Evolutionary conservation across 2,113 vertebrate genomes (phyloP), one percentile per base, ranked within the genome.

Genomic region (Galemys pyrenaicus): DNA sequence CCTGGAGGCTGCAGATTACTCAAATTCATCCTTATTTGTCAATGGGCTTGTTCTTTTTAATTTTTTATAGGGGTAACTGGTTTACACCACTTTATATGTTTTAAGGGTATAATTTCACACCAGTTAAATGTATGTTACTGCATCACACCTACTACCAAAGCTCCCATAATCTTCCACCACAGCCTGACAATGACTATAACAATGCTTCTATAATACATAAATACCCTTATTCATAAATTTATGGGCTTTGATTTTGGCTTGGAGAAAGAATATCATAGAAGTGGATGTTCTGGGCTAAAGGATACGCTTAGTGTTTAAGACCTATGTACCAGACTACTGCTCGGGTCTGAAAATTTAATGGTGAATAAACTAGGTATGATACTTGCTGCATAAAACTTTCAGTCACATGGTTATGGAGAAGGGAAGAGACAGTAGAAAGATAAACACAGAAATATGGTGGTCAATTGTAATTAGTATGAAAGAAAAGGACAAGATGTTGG

Each of bases 221-320:
- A 56, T 41, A n/a, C 5, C 24, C 26, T 41, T 82, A 49, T 54
- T 17, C 1, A 67, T 81, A 70, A 12, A 65, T 74, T 60, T 87
- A 9, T 51, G 65, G 49, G 3, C 28, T 95, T 83, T 94, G 13
- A 93, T 20, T 91, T 90, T 74, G 56, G 65, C 20, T 84, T 94
- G 54, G 13, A 13, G 7, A 70, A 15, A 13, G 7, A 70, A 15
- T 86, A 62, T 88, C 49, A 54, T 62, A 68, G 62, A 64, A 54
- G 24, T 78, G 67, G 26, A 73, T 73, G 54, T 82, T 92, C 37
- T 64, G 37, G 7, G 16, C 19, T 16, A 77, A 64, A 68, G 6
- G 37, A 49, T 70, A 56, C 62, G 67, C 73, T n/a, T 39, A 44
- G 6, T 77, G 65, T 91, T 86, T 84, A 65, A 91, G 30, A 41